These are phyloP conservation scores for Chloropsis cyanopogon DNA, from an alignment of 2,113 vertebrate genomes.

Conservation along the genomic window DNA sequence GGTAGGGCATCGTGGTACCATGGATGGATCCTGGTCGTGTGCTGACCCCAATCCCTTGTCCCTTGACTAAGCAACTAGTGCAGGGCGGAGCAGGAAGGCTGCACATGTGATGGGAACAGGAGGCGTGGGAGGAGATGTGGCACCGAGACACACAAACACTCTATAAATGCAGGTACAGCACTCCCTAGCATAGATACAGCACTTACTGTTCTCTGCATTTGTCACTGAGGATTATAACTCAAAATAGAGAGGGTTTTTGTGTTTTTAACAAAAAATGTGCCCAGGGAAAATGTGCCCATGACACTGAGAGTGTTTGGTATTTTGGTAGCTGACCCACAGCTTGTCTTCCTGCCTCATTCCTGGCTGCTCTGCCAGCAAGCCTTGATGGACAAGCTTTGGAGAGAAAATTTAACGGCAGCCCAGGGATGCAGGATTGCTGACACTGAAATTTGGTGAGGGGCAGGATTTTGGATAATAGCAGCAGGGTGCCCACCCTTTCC, in stretches of 20 bases:
- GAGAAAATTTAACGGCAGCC: background rate
- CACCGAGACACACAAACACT: background rate
- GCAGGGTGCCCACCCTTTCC: background rate
- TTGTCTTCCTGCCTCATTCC: background rate
- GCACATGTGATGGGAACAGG: background rate
- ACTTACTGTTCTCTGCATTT: background rate
- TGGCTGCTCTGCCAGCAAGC: background rate
- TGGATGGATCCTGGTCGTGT: accelerated
- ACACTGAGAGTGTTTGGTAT: background rate
- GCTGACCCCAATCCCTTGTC: background rate
- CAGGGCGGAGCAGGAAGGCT: background rate
- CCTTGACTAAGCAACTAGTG: background rate
- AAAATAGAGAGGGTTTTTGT: background rate
- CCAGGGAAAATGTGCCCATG: accelerated
- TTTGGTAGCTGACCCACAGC: background rate
- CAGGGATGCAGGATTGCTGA: accelerated
- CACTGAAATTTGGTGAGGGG: background rate
- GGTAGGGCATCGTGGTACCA: background rate
- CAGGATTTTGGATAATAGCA: background rate
- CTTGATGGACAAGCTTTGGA: background rate
- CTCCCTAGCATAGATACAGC: background rate
- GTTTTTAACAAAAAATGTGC: background rate
- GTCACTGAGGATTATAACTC: background rate
- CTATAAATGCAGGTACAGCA: background rate
- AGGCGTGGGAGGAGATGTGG: background rate